Evolutionary conservation across 2,797 vertebrate genomes (phyloP).

Genomic region (Dendrocincla tyrannina): DNA sequence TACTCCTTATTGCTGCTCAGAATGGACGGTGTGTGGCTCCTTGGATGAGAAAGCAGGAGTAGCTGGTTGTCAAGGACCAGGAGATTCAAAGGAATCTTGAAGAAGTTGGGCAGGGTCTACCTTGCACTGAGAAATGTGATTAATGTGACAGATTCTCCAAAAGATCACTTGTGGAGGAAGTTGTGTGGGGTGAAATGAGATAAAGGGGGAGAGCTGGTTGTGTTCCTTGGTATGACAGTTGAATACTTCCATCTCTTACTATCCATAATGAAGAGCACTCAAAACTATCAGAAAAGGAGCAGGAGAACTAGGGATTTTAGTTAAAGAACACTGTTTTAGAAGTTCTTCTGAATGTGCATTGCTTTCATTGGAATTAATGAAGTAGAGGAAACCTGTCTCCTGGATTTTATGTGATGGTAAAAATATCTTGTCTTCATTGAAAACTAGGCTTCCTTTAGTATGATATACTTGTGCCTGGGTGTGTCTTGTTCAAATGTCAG

Average conservation of each 20-base stretch:
- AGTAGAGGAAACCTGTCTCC: not conserved
- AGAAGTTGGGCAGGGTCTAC: not conserved
- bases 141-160: not conserved
- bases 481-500: conserved; percentile 28
- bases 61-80: not conserved
- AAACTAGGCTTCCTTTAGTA: not conserved
- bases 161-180: not conserved
- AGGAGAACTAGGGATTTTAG: not conserved
- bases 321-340: not conserved
- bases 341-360: not conserved
- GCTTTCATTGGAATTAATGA: not conserved
- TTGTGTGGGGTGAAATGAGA: not conserved
- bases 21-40: rapidly evolving
- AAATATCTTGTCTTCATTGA: not conserved
- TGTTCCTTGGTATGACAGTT: not conserved
- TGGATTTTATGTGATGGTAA: not conserved
- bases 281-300: not conserved
- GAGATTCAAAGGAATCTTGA: not conserved
- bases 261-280: not conserved
- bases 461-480: not conserved
- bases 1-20: not conserved
- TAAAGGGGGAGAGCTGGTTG: not conserved
- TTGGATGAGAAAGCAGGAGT: not conserved
- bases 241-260: not conserved
- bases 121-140: not conserved